Base-by-base conservation (phyloP, 2,113 vertebrate species). In the Ancistrus triradiatus region DNA sequence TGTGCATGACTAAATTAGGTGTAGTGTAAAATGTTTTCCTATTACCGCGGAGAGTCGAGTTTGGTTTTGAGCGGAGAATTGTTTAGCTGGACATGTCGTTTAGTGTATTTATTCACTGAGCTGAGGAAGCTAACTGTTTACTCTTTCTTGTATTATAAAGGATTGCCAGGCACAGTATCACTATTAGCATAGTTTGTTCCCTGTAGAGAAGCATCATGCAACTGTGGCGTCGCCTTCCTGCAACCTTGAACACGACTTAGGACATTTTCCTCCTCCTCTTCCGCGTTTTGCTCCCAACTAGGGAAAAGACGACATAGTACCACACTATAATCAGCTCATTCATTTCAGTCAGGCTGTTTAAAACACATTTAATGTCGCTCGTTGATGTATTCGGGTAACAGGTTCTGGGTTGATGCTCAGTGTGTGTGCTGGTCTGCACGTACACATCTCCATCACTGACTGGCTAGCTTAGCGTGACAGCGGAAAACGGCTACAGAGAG, bases 341-440 rank as follows among this genome's bases (percentile, higher is more conserved):
- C n/a, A n/a, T n/a, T n/a, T n/a, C n/a, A n/a, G n/a, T n/a, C n/a
- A n/a, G n/a, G n/a, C n/a, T n/a, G n/a, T n/a, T n/a, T n/a, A n/a
- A n/a, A n/a, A 4, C 27, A 31, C 27, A 31, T 7, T 31, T 31
- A 31, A 31, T 31, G 27, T 31, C 38, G 11, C 6, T 3, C 6
- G 2, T 1, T 14, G 38, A 42, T 3, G 38, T n/a, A n/a, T n/a
- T 42, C 6, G 17, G 19, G 28, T 57, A 21, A 7, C 13, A 1
- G 21, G 59, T 48, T 63, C 52, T n/a, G 28, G 49, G 4, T 3
- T 22, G 59, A 6, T 43, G 52, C 38, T 37, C 17, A 10, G n/a
- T 21, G 52, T 40, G 71, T 65, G 53, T 63, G 66, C 19, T 27
- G 0, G 4, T 55, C 35, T 28, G 72, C 72, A 74, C 72, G 72